Evolutionary conservation across 2,113 vertebrate genomes (phyloP), one percentile per base, ranked within the genome.

Genomic region (Percopsis transmontana): DNA sequence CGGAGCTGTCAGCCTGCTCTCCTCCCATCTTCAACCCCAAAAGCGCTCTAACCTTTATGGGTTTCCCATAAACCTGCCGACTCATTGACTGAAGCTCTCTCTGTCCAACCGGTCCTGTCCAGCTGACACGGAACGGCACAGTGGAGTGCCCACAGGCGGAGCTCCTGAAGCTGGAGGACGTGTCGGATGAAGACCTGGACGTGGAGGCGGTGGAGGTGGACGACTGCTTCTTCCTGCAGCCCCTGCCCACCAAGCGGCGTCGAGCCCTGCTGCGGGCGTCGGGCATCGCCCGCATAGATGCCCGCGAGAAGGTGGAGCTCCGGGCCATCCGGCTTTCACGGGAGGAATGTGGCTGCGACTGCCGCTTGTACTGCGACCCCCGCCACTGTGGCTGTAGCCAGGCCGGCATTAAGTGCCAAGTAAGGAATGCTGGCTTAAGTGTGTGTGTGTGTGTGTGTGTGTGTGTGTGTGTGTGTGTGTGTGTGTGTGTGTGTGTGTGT

Each of bases 361-460:
- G 97, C 83, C 95, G 96, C 38, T 87, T 98, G n/a, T 97, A 96
- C 85, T 99, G 97, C 58, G 97, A 98, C 85, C 97, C 97, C 0
- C 94, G 94, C 53, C 95, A 93, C 21, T 99, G 97, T 1, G 94
- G 95, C 89, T 99, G 97, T 89, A 97, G 96, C 90, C 96, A 97
- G 91, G 97, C 97, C 0, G 97, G 97, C 19, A 99, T 98, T 54
- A 98, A 98, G 74, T 98, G 97, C 90, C 97, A 99, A 95, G 95
- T 96, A 65, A 66, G 53, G 39, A n/a, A 13, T 13, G 45, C 7
- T 38, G 41, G 23, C 18, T 16, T 0, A 14, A 45, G 56, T 40
- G 27, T 52, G 33, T 2, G 53, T 33, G 23, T 33, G 47, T n/a
- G 8, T 50, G 47, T n/a, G 8, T 50, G 16, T 50, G 8, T 50